Base-by-base conservation (phyloP, 2,113 vertebrate genomes). In the Vidua macroura region DNA sequence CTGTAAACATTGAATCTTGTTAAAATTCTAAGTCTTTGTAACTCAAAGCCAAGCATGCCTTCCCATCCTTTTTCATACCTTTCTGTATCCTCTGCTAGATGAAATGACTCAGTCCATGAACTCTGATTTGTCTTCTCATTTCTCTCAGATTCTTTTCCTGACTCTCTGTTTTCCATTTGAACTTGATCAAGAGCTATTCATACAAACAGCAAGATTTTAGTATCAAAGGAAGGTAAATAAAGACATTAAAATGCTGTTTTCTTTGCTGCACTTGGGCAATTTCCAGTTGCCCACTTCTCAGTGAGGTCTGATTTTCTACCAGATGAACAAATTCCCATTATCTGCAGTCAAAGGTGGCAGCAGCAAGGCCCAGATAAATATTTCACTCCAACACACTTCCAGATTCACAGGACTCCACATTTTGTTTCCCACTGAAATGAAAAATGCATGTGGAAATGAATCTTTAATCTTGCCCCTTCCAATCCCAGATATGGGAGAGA, bases 71-170 rank as follows among this genome's bases (percentile, higher is more conserved):
- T 93, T 52, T 73, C 77, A 21, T 97, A 98, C 98, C 98, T 98
- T 74, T 98, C 98, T 46, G 97, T 98, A 41, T 98, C 97, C 30
- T 98, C 97, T 83, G 78, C 92, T 41, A 83, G 70, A 95, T 74
- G 76, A 75, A 92, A 82, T 37, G 88, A 88, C 79, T 97, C 97
- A 80, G 62, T 86, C 92, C 95, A 97, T 35, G 83, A 85, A 60
- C 79, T 86, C 49, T 76, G 66, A 56, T 88, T 80, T 39, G 56
- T 78, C 86, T 87, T 60, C 87, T 90, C 94, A 48, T 63, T 92
- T 72, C 78, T 70, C 72, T 83, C 86, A 60, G 43, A 66, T 93
- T 96, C 92, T 79, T 93, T 58, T 89, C 46, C 31, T 48, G 58
- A 20, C n/a, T 90, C 88, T 74, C 72, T 31, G 13, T 89, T 94